Evolutionary conservation across 2,113 vertebrate genomes (phyloP), one percentile per base, ranked within the genome.

Genomic region (Rhombomys opimus): DNA sequence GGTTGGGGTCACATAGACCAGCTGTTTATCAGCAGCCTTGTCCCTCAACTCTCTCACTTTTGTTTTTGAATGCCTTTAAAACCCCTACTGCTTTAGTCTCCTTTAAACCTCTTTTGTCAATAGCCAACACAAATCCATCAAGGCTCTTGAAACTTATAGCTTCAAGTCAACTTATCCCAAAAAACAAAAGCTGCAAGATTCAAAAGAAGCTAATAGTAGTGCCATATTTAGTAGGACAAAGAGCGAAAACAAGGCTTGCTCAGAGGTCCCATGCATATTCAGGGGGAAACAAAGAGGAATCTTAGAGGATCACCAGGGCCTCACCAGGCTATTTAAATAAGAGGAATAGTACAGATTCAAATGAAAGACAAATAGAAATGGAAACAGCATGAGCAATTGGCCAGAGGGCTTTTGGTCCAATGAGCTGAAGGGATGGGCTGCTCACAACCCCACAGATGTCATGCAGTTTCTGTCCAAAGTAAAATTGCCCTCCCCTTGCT

Each of bases 231-330:
- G 63, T 80, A 91, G 50, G 32, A 95, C 20, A 96, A 93, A 94
- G 75, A 89, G 11, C 20, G 61, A 65, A 93, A 90, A 52, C n/a
- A 46, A 77, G 41, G 38, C 65, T 90, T 85, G 25, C 59, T 67
- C 54, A 50, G 72, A 86, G 76, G 46, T 50, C 76, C 72, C 17
- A 88, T 77, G 84, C n/a, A 38, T 92, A 90, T 95, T 96, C 61
- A 92, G n/a, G 70, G 86, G 72, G 86, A 72, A 95, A 97, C 68
- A 93, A 97, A 89, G 73, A 87, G 76, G 76, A 90, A 81, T 92
- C 25, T 80, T 65, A 95, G n/a, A 82, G 76, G 59, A 86, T 22
- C 22, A 90, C 75, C 8, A 80, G n/a, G 32, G 70, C 54, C 70
- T 97, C 70, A n/a, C 50, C 68, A 41, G 57, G 50, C 41, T 72